Evolutionary conservation across 2,888 invertebrate species (phyloP).

Genomic region (Platycheirus albimanus): DNA sequence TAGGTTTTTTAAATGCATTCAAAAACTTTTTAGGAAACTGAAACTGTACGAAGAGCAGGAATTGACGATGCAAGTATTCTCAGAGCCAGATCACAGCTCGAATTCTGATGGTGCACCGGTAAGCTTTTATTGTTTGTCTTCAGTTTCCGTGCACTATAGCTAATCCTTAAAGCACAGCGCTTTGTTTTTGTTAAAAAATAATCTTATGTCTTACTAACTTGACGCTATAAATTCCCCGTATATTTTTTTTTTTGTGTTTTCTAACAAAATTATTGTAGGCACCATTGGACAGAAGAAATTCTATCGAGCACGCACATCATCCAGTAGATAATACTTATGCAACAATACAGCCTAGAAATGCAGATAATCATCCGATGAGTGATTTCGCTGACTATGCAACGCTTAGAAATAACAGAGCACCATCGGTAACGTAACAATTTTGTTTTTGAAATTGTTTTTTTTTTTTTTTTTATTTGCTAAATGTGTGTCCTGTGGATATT

Average conservation of each 20-base stretch:
- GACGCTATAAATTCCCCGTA: slow-evolving; percentile 20
- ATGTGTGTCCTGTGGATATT: too few species aligned
- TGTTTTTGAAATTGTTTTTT: not conserved
- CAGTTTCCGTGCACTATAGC: not conserved
- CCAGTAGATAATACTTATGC: slow-evolving; percentile 82
- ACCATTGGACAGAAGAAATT: slow-evolving; percentile 80
- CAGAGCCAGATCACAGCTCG: slow-evolving; percentile 86
- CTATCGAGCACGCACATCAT: slow-evolving; percentile 81
- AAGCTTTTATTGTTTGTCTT: slow-evolving; percentile 53
- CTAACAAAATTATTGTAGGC: slow-evolving; percentile 74
- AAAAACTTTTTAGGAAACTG: slow-evolving; percentile 85
- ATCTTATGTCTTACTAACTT: slow-evolving; percentile 49
- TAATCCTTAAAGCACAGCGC: slow-evolving; percentile 40
- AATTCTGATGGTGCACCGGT: slow-evolving; percentile 80
- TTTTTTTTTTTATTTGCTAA: too few species aligned
- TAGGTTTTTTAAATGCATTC: not conserved
- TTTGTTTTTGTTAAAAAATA: slow-evolving; percentile 26
- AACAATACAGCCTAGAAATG: slow-evolving; percentile 82
- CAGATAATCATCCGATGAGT: slow-evolving; percentile 79
- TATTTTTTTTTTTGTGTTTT: slow-evolving; percentile 44
- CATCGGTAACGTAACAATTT: slow-evolving; percentile 79
- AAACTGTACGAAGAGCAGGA: slow-evolving; percentile 96
- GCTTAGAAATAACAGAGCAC: slow-evolving; percentile 81
- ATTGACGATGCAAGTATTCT: slow-evolving; percentile 95
- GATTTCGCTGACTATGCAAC: slow-evolving; percentile 83